phyloP scores from a whole-genome alignment of 1,140 invertebrate genomes.

The Macrosteles quadrilineatus region DNA sequence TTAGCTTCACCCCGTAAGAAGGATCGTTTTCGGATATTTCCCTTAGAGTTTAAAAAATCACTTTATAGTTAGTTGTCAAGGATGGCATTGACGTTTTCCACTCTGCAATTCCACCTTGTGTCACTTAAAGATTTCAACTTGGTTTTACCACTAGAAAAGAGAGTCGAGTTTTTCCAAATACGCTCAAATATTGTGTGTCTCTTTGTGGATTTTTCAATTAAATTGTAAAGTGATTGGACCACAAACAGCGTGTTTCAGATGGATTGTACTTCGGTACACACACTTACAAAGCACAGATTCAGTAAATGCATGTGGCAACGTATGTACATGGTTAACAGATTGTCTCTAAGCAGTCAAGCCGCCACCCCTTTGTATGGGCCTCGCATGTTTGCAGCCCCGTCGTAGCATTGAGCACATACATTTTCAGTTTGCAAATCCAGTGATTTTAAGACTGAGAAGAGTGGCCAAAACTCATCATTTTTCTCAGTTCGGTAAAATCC shows the following conservation, averaged over 20 bases:
- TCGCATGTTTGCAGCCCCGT: slow-evolving; percentile 31
- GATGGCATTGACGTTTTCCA: slow-evolving; percentile 14
- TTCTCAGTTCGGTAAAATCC: slow-evolving; percentile 34
- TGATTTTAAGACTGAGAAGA: slow-evolving; percentile 30
- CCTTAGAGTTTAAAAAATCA: neutral
- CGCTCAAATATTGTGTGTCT: slow-evolving; percentile 23
- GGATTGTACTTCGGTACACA: neutral
- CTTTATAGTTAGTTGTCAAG: neutral
- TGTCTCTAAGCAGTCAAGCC: slow-evolving; percentile 27
- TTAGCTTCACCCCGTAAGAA: slow-evolving; percentile 20
- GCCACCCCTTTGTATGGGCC: slow-evolving; percentile 31
- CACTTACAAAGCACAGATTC: slow-evolving; percentile 21
- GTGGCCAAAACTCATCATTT: slow-evolving; percentile 30
- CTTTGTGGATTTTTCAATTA: neutral
- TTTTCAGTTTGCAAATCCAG: slow-evolving; percentile 32
- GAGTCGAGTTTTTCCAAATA: slow-evolving; percentile 13
- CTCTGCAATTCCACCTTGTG: slow-evolving; percentile 18
- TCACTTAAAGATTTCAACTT: slow-evolving; percentile 28
- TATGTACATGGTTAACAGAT: slow-evolving; percentile 31
- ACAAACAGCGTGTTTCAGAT: neutral
- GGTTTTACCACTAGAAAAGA: neutral
- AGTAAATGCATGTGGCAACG: slow-evolving; percentile 32
- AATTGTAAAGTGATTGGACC: slow-evolving; percentile 8
- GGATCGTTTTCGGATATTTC: slow-evolving; percentile 3
- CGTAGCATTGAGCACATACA: slow-evolving; percentile 32